Conservation (phyloP, 2,888 invertebrate genomes). For the Callyntrura guangdongensis region DNA sequence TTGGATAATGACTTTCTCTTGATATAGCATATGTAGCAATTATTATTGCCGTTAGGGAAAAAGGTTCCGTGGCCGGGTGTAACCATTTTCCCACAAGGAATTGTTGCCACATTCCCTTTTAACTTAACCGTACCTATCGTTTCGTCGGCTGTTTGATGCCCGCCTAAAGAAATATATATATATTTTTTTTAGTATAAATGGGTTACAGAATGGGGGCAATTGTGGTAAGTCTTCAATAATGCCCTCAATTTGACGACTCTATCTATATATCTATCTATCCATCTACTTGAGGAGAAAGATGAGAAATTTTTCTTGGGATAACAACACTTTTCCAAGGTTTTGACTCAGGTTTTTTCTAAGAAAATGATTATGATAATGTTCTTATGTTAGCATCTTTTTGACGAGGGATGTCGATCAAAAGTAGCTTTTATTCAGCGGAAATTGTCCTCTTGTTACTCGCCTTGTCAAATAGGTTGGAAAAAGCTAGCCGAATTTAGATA, state of each 20-base stretch:
- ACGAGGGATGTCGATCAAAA: not conserved
- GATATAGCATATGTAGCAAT: not conserved
- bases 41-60: not conserved
- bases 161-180: not conserved
- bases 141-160: not conserved
- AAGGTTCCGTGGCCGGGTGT: not conserved
- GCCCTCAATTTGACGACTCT: too few relatives aligned
- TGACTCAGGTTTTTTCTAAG: constrained; percentile 16
- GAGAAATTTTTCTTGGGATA: constrained; percentile 4
- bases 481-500: constrained; percentile 9
- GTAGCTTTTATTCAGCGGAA: constrained; percentile 22
- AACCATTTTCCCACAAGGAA: not conserved
- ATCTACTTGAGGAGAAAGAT: constrained; percentile 23
- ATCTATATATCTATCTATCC: too few relatives aligned
- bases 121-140: not conserved
- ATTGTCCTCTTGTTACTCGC: constrained; percentile 21
- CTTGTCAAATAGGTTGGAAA: constrained; percentile 20
- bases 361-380: not conserved
- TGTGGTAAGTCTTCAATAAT: constrained; percentile 45
- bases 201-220: constrained; percentile 8
- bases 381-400: too few relatives aligned
- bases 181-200: constrained; percentile 28
- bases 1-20: not conserved
- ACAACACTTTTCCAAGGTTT: not conserved
- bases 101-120: constrained; percentile 14